phyloP scores from a whole-genome alignment of 2,888 invertebrate species.

The Fragum sueziense region DNA sequence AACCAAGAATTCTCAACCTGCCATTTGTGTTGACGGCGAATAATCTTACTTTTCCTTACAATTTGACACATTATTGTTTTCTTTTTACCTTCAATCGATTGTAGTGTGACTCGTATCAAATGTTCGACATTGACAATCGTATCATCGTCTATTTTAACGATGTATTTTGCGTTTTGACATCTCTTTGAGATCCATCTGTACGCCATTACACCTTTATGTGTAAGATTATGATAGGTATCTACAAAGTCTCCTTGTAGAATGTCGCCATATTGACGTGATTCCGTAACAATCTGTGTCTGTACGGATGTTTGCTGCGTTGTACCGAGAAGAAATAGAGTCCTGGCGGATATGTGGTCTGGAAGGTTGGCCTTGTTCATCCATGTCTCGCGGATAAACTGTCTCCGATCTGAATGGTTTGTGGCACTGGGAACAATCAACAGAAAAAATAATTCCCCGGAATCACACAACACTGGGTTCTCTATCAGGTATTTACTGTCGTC shows the following conservation, averaged over 20 bases:
- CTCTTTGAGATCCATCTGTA: slow-evolving; percentile 35
- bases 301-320: background rate
- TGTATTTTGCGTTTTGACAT: slow-evolving; percentile 20
- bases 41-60: background rate
- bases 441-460: background rate
- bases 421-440: background rate
- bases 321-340: slow-evolving; percentile 26
- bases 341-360: background rate
- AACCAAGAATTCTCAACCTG: background rate
- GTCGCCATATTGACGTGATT: slow-evolving; percentile 22
- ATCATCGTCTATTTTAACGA: slow-evolving; percentile 22
- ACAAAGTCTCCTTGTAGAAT: slow-evolving; percentile 40
- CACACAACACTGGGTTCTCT: background rate
- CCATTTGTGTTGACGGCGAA: too few relatives aligned
- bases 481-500: background rate
- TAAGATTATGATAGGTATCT: slow-evolving; percentile 36
- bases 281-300: slow-evolving; percentile 13
- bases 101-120: background rate
- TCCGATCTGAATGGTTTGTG: background rate
- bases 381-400: background rate
- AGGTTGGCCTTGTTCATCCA: slow-evolving; percentile 14
- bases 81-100: background rate
- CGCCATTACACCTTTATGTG: slow-evolving; percentile 36
- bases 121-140: background rate
- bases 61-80: slow-evolving; percentile 8